Evolutionary conservation across 2,888 invertebrate genomes (phyloP).

Genomic region (Eilema caniola): DNA sequence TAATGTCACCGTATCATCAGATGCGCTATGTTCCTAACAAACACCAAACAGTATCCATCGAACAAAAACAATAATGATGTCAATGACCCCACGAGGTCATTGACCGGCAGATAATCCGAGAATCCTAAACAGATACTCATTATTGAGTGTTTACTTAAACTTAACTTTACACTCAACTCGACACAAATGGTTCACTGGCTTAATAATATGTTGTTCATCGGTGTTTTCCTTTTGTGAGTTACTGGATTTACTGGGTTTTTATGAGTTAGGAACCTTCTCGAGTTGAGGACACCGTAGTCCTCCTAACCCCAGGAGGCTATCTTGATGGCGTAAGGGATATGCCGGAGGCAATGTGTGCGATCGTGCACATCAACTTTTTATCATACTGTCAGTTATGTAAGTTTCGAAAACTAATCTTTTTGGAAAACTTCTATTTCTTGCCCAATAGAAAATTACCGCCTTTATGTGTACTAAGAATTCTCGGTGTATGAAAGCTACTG

Average conservation of each 20-base stretch:
- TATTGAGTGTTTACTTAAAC: slow-evolving; percentile 24
- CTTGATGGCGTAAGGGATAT: too few relatives aligned
- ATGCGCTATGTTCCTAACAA: not conserved
- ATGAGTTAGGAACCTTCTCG: not conserved
- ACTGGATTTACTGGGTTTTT: too few relatives aligned
- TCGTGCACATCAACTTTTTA: too few relatives aligned
- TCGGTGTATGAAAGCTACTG: not conserved
- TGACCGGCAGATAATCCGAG: slow-evolving; percentile 36
- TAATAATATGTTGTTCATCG: not conserved
- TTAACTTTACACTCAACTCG: slow-evolving; percentile 5
- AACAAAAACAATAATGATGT: slow-evolving; percentile 23
- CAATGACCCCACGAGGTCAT: slow-evolving; percentile 23
- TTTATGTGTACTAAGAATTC: not conserved
- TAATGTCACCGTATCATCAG: not conserved
- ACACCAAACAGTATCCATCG: not conserved
- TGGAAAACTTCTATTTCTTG: too few relatives aligned
- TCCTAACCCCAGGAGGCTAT: too few relatives aligned
- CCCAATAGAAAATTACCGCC: not conserved
- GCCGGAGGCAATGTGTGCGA: too few relatives aligned
- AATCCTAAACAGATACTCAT: slow-evolving; percentile 28
- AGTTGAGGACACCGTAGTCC: too few relatives aligned
- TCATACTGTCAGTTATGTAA: too few relatives aligned
- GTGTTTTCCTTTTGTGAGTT: not conserved
- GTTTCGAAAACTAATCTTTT: too few relatives aligned
- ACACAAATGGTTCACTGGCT: slow-evolving; percentile 10